These are phyloP conservation scores for Melanostigma gelatinosum DNA, from an alignment of 2,113 vertebrate species.

Conservation along the genomic window DNA sequence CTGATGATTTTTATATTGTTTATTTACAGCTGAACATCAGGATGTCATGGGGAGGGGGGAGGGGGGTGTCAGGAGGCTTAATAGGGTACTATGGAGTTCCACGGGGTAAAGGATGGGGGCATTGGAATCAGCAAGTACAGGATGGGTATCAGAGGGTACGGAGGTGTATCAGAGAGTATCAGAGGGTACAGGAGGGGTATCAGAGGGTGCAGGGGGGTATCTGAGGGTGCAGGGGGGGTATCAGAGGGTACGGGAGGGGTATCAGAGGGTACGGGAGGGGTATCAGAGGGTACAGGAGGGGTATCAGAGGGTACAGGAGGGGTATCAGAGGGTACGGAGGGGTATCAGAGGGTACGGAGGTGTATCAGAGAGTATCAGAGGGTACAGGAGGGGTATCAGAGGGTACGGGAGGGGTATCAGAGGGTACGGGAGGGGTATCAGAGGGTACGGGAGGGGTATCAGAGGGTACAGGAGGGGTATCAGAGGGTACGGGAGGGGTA, in stretches of 20 bases:
- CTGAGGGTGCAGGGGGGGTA: background rate
- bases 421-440: background rate
- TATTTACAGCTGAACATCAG: constrained; percentile 51
- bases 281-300: background rate
- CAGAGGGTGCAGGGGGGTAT: background rate
- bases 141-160: background rate
- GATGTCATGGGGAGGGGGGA: constrained; percentile 1
- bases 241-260: background rate
- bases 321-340: no score
- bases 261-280: background rate
- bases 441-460: no score
- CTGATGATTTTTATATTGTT: constrained; percentile 17
- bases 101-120: background rate
- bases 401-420: background rate
- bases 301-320: background rate
- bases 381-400: background rate
- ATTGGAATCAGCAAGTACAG: background rate
- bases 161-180: background rate
- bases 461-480: background rate
- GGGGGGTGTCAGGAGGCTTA: background rate
- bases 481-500: background rate
- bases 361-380: background rate
- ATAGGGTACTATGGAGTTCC: background rate
- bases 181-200: background rate
- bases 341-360: background rate